phyloP scores from a whole-genome alignment of 2,113 vertebrate genomes.

The Heteronetta atricapilla region DNA sequence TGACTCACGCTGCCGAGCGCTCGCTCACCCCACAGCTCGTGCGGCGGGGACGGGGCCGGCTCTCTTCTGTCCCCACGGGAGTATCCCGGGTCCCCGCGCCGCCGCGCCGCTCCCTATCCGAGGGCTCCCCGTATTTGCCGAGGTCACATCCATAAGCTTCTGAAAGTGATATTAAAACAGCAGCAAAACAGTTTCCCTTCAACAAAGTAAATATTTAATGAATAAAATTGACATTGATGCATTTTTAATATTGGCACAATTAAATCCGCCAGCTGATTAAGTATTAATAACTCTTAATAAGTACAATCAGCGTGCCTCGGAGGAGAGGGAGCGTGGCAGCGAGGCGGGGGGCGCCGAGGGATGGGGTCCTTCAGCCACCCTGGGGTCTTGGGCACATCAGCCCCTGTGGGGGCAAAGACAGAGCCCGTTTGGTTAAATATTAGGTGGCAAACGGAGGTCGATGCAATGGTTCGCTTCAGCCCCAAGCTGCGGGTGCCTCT shows the following conservation, averaged over 20 bases:
- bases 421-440: not conserved
- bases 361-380: not conserved
- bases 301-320: conserved; percentile 63
- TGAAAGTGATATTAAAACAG: conserved; percentile 70
- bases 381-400: not conserved
- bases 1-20: conserved; percentile 51
- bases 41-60: not conserved
- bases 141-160: conserved; percentile 56
- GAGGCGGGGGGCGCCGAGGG: not conserved
- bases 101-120: not conserved
- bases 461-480: not conserved
- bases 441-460: not conserved
- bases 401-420: not conserved
- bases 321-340: conserved; percentile 3
- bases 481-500: not conserved
- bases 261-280: conserved; percentile 73
- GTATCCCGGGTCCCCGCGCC: not conserved
- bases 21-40: not conserved
- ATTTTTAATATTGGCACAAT: conserved; percentile 79
- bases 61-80: fast-evolving
- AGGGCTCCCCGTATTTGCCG: not conserved
- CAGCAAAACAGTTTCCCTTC: conserved; percentile 75
- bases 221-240: conserved; percentile 77
- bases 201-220: conserved; percentile 78
- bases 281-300: conserved; percentile 77